These are phyloP conservation scores for Brachionus calyciflorus DNA, from an alignment of 1,140 invertebrate genomes.

Conservation along the genomic window DNA sequence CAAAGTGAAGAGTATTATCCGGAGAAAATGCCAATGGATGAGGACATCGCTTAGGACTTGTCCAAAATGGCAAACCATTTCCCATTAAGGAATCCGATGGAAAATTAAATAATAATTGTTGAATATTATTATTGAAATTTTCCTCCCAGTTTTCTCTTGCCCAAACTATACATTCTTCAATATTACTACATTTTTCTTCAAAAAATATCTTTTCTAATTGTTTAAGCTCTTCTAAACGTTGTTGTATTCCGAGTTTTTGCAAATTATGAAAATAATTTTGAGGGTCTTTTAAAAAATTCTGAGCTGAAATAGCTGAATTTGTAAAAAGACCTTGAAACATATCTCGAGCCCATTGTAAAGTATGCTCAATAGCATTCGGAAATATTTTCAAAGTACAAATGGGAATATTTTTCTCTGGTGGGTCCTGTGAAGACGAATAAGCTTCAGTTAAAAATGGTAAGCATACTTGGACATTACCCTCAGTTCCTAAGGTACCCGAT, in stretches of 20 bases:
- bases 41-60: constrained; percentile 94
- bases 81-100: constrained; percentile 82
- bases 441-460: constrained; percentile 86
- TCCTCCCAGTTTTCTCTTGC: constrained; percentile 85
- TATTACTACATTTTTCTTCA: constrained; percentile 75
- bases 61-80: constrained; percentile 91
- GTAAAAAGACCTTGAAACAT: constrained; percentile 91
- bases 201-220: constrained; percentile 80
- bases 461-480: constrained; percentile 94
- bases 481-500: constrained; percentile 94
- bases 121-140: constrained; percentile 90
- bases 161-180: constrained; percentile 86
- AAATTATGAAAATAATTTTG: constrained; percentile 68
- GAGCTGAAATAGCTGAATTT: constrained; percentile 82
- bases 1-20: constrained; percentile 70
- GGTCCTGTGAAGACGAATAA: constrained; percentile 95
- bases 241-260: constrained; percentile 79
- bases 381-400: constrained; percentile 99
- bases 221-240: constrained; percentile 81
- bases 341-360: constrained; percentile 94
- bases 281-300: constrained; percentile 76
- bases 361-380: constrained; percentile 98
- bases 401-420: constrained; percentile 95
- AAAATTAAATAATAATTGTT: constrained; percentile 93
- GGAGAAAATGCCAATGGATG: constrained; percentile 66